These are phyloP conservation scores for Pseudomyrmex pallidus DNA, from an alignment of 1,140 invertebrate species.

Conservation along the genomic window DNA sequence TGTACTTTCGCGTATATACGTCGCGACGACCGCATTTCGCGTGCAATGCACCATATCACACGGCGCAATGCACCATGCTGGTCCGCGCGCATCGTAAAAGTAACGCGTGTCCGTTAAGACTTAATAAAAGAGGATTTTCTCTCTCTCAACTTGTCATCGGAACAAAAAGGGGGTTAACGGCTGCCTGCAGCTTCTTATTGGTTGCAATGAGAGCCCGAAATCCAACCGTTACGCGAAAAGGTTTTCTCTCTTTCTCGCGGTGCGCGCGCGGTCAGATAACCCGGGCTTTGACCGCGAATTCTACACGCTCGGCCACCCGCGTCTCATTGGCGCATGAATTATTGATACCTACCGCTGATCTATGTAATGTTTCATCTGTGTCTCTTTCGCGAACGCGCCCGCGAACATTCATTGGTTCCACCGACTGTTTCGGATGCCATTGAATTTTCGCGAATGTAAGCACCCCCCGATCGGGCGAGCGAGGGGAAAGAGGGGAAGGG, in stretches of 20 bases:
- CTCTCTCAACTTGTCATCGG: not conserved
- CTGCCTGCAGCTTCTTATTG: not conserved
- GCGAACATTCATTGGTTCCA: constrained; percentile 39
- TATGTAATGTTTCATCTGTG: constrained; percentile 56
- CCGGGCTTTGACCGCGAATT: constrained; percentile 41
- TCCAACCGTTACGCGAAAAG: not conserved
- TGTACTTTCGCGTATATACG: constrained; percentile 28
- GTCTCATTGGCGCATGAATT: constrained; percentile 62
- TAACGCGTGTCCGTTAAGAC: constrained; percentile 31
- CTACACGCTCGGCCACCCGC: constrained; percentile 38
- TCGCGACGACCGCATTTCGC: not conserved
- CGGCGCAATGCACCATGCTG: not conserved
- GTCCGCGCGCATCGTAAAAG: constrained; percentile 9
- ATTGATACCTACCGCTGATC: constrained; percentile 63
- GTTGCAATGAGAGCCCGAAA: not conserved
- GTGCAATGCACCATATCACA: constrained; percentile 22
- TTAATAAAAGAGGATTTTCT: constrained; percentile 47
- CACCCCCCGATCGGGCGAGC: not conserved
- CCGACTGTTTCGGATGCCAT: constrained; percentile 68
- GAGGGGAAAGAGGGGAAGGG: not conserved
- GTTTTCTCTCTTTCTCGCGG: not conserved
- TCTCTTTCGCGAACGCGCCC: not conserved
- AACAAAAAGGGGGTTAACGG: not conserved
- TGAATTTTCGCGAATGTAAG: constrained; percentile 62
- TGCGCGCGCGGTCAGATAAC: not conserved